phyloP scores from a whole-genome alignment of 2,797 vertebrate species.

The Characodon lateralis region DNA sequence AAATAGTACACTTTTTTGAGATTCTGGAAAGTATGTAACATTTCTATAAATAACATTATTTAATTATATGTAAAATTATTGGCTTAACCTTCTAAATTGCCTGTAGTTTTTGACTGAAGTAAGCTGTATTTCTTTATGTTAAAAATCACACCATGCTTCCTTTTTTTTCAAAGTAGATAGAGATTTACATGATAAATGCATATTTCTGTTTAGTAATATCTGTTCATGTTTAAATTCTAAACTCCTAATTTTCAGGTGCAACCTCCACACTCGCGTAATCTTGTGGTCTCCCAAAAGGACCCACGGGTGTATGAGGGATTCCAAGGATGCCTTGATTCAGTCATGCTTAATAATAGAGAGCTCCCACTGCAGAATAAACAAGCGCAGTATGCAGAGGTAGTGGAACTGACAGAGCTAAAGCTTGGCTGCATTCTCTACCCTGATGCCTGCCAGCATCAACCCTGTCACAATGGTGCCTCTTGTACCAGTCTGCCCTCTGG shows the following conservation, averaged over 20 bases:
- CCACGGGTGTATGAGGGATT: slow-evolving; percentile 88
- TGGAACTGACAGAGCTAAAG: slow-evolving; percentile 92
- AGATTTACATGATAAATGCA: neutral
- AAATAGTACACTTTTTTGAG: too few relatives aligned
- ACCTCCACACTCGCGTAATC: slow-evolving; percentile 83
- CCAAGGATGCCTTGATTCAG: slow-evolving; percentile 95
- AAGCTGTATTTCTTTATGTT: neutral
- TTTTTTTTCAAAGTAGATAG: neutral
- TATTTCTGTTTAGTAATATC: neutral
- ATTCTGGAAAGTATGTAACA: neutral
- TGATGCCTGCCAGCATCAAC: slow-evolving; percentile 87
- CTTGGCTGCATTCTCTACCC: slow-evolving; percentile 95
- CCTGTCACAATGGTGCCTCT: slow-evolving; percentile 91
- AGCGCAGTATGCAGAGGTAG: slow-evolving; percentile 91
- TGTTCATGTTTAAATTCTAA: neutral
- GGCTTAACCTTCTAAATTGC: neutral
- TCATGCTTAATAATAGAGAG: slow-evolving; percentile 90
- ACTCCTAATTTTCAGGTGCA: slow-evolving; percentile 77
- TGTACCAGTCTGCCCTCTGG: slow-evolving; percentile 90
- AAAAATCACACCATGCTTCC: neutral
- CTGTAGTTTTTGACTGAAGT: neutral
- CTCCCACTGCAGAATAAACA: slow-evolving; percentile 95
- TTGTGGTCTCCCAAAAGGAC: slow-evolving; percentile 83
- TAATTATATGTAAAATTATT: neutral
- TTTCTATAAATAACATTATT: neutral